These are phyloP conservation scores for Harpalus rubripes DNA, from an alignment of 2,888 invertebrate species.

Conservation along the genomic window DNA sequence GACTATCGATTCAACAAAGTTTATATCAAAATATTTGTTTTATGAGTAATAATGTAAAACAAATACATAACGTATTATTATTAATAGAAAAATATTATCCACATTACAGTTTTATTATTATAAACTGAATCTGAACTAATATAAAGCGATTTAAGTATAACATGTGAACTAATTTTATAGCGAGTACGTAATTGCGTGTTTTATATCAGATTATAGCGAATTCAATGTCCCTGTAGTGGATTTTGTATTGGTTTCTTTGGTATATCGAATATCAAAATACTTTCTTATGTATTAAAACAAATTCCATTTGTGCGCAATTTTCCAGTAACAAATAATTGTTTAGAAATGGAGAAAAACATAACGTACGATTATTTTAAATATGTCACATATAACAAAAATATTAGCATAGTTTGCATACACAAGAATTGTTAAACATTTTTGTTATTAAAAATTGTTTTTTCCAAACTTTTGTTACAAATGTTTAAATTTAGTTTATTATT, in stretches of 20 bases:
- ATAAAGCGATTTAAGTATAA: constrained; percentile 11
- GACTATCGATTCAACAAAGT: neutral
- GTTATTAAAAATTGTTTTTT: constrained; percentile 1
- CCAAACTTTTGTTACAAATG: neutral
- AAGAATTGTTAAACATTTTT: neutral
- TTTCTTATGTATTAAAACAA: neutral
- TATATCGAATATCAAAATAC: constrained; percentile 36
- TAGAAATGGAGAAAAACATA: neutral
- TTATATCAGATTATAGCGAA: constrained; percentile 50
- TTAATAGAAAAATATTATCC: neutral
- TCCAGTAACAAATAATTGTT: neutral
- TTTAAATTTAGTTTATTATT: constrained; percentile 19
- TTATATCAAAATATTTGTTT: neutral
- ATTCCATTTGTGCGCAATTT: neutral
- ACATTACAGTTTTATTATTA: neutral
- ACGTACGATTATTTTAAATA: constrained; percentile 16
- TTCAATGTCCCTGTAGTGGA: constrained; percentile 22
- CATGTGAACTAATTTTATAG: constrained; percentile 24
- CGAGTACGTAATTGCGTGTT: constrained; percentile 54
- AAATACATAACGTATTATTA: neutral
- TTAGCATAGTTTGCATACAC: neutral
- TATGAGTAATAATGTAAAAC: neutral
- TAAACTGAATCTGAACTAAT: constrained; percentile 38
- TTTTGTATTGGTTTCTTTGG: constrained; percentile 29
- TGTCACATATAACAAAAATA: constrained; percentile 19